These are phyloP conservation scores for Tipula vernalis DNA, from an alignment of 2,888 invertebrate genomes.

Conservation along the genomic window DNA sequence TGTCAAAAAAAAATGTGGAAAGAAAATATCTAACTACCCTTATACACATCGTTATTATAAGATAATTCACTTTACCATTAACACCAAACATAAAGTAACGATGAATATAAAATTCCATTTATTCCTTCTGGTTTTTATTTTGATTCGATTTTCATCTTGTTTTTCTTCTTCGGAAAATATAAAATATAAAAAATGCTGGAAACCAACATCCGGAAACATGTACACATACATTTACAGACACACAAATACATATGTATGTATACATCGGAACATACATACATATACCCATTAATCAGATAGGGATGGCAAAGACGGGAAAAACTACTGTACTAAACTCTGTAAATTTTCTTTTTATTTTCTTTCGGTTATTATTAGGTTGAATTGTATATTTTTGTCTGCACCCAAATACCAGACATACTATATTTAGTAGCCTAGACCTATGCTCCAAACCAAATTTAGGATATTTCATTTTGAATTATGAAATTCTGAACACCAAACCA, in stretches of 20 bases:
- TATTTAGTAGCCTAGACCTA: not conserved
- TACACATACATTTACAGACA: not conserved
- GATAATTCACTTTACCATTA: constrained; percentile 4
- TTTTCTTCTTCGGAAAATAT: not conserved
- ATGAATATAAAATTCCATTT: not conserved
- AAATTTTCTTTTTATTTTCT: not conserved
- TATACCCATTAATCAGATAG: no score
- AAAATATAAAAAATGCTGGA: not conserved
- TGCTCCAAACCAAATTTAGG: not conserved
- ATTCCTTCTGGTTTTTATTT: not conserved
- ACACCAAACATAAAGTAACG: constrained; percentile 4
- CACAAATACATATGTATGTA: no score
- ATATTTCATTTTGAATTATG: not conserved
- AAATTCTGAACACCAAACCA: not conserved
- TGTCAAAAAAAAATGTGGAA: not conserved
- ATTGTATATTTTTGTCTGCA: not conserved
- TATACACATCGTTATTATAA: not conserved
- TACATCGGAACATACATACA: not conserved
- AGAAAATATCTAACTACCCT: not conserved
- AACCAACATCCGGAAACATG: not conserved
- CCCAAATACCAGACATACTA: not conserved
- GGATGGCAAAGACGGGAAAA: not conserved
- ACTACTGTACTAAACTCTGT: not conserved
- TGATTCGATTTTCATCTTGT: not conserved
- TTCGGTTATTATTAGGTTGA: not conserved